These are phyloP conservation scores for Eremobia ochroleuca DNA, from an alignment of 2,888 invertebrate genomes.

Conservation along the genomic window DNA sequence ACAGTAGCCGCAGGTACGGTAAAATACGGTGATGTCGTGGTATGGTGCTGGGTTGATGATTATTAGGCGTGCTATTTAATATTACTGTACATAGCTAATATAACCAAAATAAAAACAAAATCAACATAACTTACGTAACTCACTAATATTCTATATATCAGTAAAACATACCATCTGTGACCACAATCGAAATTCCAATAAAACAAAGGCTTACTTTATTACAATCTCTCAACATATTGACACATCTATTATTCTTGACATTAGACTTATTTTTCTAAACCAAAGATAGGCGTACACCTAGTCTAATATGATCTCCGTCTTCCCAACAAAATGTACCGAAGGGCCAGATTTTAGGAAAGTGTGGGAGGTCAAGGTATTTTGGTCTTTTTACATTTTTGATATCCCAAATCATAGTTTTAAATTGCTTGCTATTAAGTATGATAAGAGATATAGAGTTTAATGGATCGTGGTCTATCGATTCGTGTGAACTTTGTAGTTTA, in stretches of 20 bases:
- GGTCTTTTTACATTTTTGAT: constrained; percentile 61
- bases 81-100: background rate
- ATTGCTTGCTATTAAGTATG: constrained; percentile 77
- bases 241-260: constrained; percentile 77
- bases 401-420: constrained; percentile 73
- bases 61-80: background rate
- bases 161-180: constrained; percentile 62
- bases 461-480: constrained; percentile 63
- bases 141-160: constrained; percentile 39
- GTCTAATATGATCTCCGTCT: constrained; percentile 19
- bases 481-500: constrained; percentile 68
- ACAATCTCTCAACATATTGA: constrained; percentile 72
- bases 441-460: constrained; percentile 76
- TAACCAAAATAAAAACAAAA: background rate
- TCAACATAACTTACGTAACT: constrained; percentile 6
- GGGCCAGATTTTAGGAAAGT: background rate
- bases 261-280: constrained; percentile 74
- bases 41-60: background rate
- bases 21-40: background rate
- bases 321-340: background rate
- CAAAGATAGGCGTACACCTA: constrained; percentile 67
- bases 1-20: background rate
- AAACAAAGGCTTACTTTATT: constrained; percentile 77
- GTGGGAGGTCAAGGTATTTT: constrained; percentile 35
- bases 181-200: constrained; percentile 68